phyloP scores from a whole-genome alignment of 2,113 vertebrate species.

The Lepus americanus region DNA sequence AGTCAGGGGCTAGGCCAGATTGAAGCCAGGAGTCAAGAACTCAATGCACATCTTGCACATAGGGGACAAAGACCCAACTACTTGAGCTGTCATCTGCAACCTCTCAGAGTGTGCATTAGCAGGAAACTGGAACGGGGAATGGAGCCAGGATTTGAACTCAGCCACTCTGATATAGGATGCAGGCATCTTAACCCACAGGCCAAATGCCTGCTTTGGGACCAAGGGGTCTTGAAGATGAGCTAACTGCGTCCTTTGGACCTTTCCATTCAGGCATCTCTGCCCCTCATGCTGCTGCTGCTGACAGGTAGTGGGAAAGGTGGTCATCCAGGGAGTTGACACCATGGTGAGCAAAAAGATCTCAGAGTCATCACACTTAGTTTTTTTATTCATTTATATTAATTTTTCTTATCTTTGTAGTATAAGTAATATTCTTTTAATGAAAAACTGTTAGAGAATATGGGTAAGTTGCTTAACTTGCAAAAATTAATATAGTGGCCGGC shows the following conservation, averaged over 20 bases:
- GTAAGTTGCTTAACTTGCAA: background rate
- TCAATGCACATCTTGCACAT: too few relatives aligned
- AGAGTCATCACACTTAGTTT: background rate
- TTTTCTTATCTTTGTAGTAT: background rate
- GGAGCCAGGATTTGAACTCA: too few relatives aligned
- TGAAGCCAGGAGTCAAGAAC: too few relatives aligned
- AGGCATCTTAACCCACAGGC: too few relatives aligned
- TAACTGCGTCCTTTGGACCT: rapidly evolving
- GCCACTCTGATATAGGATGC: too few relatives aligned
- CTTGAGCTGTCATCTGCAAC: too few relatives aligned
- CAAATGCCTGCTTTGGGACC: too few relatives aligned
- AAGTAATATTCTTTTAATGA: background rate
- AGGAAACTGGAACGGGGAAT: too few relatives aligned
- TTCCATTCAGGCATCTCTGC: background rate
- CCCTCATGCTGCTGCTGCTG: background rate
- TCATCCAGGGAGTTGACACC: too few relatives aligned
- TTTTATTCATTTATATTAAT: background rate
- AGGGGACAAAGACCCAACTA: too few relatives aligned
- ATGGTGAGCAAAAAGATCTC: background rate
- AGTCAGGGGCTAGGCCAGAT: too few relatives aligned
- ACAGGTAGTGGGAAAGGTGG: background rate
- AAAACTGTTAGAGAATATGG: background rate
- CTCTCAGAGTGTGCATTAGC: too few relatives aligned
- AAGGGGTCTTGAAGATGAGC: background rate
- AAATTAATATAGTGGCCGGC: background rate